phyloP scores from a whole-genome alignment of 2,113 vertebrate species.

The Dasyornis broadbenti region DNA sequence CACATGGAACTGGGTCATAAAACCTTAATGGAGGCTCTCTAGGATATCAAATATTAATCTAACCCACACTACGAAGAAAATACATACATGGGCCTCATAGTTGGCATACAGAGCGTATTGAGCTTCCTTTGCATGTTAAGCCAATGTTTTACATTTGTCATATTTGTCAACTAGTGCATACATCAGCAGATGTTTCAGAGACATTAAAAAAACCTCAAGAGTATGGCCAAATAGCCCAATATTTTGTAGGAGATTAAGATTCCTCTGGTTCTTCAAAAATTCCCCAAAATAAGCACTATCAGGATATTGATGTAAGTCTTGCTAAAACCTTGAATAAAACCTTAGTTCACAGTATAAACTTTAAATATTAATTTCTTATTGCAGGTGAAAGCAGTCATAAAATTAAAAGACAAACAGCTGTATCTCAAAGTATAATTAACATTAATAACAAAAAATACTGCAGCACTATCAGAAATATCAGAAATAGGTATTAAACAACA shows the following conservation, averaged over 20 bases:
- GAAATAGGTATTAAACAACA: not conserved
- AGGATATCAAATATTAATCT: not conserved
- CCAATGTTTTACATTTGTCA: not conserved
- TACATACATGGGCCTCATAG: not conserved
- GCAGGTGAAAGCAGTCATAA: not conserved
- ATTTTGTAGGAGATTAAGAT: not conserved
- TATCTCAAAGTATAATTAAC: not conserved
- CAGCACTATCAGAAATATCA: not conserved
- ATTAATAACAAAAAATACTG: not conserved
- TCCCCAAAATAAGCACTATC: not conserved
- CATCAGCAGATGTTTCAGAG: not conserved
- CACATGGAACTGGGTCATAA: not conserved
- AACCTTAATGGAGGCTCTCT: not conserved
- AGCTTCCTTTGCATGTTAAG: not conserved
- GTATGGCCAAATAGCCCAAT: not conserved
- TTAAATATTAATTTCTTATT: not conserved
- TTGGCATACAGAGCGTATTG: not conserved
- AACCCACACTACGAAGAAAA: not conserved
- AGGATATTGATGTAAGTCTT: not conserved
- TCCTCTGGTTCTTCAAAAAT: not conserved
- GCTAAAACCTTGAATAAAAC: not conserved
- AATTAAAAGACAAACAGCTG: not conserved
- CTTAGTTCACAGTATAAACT: not conserved
- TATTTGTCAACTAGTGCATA: not conserved
- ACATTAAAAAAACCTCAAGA: not conserved